Percentiles rank a stretch among this genome's conserved stretches.
These are phyloP conservation scores for Sicus ferrugineus DNA, from an alignment of 2,888 invertebrate genomes.

Conservation along the genomic window DNA sequence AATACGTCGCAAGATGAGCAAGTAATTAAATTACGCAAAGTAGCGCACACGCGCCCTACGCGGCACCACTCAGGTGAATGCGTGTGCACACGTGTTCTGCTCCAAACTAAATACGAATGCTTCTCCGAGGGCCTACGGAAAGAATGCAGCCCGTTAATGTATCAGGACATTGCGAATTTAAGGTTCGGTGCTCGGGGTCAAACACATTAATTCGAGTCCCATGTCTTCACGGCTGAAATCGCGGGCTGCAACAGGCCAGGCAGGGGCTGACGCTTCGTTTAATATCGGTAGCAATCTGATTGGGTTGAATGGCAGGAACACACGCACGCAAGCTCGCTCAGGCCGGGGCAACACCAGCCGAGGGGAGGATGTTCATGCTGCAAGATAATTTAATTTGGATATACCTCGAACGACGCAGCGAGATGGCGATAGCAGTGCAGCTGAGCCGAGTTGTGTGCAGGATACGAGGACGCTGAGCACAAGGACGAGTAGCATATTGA, in stretches of 20 bases:
- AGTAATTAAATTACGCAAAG: slow-evolving; percentile 54
- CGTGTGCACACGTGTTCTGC: slow-evolving; percentile 21
- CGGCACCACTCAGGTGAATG: slow-evolving; percentile 30
- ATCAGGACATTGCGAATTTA: slow-evolving; percentile 60
- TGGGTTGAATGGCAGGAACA: slow-evolving; percentile 54
- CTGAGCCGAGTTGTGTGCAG: not conserved
- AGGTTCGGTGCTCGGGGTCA: slow-evolving; percentile 54
- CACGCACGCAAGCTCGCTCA: no score
- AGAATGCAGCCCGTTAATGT: slow-evolving; percentile 57
- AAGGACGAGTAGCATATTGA: slow-evolving; percentile 59
- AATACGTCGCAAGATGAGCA: not conserved
- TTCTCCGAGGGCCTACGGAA: not conserved
- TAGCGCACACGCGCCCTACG: not conserved
- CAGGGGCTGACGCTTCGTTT: slow-evolving; percentile 38
- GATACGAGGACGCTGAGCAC: not conserved
- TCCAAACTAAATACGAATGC: not conserved
- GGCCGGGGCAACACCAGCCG: slow-evolving; percentile 49
- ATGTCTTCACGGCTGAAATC: slow-evolving; percentile 45
- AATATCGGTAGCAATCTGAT: slow-evolving; percentile 60
- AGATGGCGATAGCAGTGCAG: not conserved
- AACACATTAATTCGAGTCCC: slow-evolving; percentile 62
- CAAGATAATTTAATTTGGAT: slow-evolving; percentile 64
- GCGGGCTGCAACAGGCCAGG: slow-evolving; percentile 41
- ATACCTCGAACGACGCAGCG: slow-evolving; percentile 43
- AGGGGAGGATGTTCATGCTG: slow-evolving; percentile 55